Evolutionary conservation across 1,140 invertebrate genomes (phyloP).

Genomic region (Chironomus striatipennis): DNA sequence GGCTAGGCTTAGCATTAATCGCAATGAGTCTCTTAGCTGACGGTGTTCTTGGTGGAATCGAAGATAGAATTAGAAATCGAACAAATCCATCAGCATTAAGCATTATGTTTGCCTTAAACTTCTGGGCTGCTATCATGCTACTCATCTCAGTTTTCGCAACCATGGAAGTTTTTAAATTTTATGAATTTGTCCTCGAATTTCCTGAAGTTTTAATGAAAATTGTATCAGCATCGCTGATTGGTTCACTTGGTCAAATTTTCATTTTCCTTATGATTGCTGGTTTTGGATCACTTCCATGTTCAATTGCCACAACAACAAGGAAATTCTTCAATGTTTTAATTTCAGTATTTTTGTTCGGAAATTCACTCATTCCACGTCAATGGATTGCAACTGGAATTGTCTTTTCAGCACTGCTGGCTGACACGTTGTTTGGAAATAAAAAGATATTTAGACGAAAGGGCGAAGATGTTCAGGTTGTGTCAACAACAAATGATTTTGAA

Average conservation of each 20-base stretch:
- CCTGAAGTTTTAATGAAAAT: not conserved
- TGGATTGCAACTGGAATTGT: slow-evolving; percentile 47
- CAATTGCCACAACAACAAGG: slow-evolving; percentile 21
- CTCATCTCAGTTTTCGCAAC: not conserved
- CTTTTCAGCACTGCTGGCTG: slow-evolving; percentile 48
- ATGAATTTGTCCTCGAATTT: not conserved
- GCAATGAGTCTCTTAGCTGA: not conserved
- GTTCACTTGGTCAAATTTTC: slow-evolving; percentile 25
- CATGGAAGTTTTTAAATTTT: not conserved
- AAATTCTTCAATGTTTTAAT: slow-evolving; percentile 26
- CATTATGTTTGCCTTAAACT: not conserved
- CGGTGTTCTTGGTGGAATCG: not conserved
- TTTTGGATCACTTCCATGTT: slow-evolving; percentile 24
- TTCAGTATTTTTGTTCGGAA: slow-evolving; percentile 25
- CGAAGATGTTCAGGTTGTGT: not conserved
- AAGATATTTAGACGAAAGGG: not conserved
- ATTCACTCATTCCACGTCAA: slow-evolving; percentile 18
- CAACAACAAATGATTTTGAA: too few relatives aligned
- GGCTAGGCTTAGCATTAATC: not conserved
- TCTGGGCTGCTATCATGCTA: not conserved
- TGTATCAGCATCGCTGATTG: slow-evolving; percentile 41
- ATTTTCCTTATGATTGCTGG: slow-evolving; percentile 25
- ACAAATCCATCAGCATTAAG: not conserved
- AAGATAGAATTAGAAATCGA: not conserved
- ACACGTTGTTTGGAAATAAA: slow-evolving; percentile 34